Evolutionary conservation across 2,797 vertebrate species (phyloP).

Genomic region (Hylomyscus alleni): DNA sequence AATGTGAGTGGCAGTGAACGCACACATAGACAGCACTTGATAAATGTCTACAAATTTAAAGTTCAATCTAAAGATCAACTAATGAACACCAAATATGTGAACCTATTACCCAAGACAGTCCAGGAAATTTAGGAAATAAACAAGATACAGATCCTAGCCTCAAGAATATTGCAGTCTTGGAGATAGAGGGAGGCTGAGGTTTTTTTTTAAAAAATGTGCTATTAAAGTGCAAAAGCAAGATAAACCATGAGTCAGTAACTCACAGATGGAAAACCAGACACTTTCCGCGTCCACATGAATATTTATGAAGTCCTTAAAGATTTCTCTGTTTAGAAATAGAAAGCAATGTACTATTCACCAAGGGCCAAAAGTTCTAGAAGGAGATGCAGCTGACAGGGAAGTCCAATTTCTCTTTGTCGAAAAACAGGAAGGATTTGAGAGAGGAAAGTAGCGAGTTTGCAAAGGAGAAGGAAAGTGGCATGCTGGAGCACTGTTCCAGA

Average conservation of each 20-base stretch:
- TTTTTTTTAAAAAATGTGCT: not conserved
- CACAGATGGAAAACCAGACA: constrained; percentile 22
- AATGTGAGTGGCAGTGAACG: not conserved
- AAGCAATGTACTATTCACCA: not conserved
- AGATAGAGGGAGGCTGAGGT: not conserved
- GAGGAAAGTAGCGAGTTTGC: not conserved
- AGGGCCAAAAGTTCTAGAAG: not conserved
- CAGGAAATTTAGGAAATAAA: constrained; percentile 18
- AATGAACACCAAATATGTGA: constrained; percentile 3
- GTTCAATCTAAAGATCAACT: constrained; percentile 51
- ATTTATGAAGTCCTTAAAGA: constrained; percentile 61
- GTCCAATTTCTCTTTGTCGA: not conserved
- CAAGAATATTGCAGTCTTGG: constrained; percentile 43
- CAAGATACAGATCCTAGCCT: not conserved
- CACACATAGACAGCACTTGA: not conserved
- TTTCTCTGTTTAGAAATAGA: constrained; percentile 57
- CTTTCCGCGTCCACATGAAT: not conserved
- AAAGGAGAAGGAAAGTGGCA: not conserved
- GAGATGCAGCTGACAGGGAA: not conserved
- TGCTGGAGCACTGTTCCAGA: not conserved
- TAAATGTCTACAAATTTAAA: constrained; percentile 21
- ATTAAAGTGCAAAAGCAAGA: constrained; percentile 47
- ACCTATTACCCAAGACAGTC: constrained; percentile 20
- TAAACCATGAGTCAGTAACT: constrained; percentile 9
- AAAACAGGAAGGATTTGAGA: not conserved